Percentiles rank a stretch among this genome's conserved stretches.
These are phyloP conservation scores for Pituophis catenifer DNA, from an alignment of 2,113 vertebrate genomes.

Conservation along the genomic window DNA sequence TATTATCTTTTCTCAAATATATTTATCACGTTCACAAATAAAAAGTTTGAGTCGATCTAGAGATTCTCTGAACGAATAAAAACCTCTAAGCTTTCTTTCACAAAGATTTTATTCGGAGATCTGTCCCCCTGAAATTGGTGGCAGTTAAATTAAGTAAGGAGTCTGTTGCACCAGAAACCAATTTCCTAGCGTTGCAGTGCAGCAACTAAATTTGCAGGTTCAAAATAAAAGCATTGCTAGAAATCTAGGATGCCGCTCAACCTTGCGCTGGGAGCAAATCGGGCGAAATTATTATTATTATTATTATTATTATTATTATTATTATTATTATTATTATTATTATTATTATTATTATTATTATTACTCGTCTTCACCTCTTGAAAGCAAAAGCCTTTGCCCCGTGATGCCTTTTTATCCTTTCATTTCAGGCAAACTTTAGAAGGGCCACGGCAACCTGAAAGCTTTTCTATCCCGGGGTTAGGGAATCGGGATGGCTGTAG, in stretches of 20 bases:
- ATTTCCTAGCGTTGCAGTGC: background rate
- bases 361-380: background rate
- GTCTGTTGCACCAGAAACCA: background rate
- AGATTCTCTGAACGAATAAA: background rate
- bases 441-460: background rate
- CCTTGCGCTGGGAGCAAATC: background rate
- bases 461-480: background rate
- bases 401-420: background rate
- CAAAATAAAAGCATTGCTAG: background rate
- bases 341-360: background rate
- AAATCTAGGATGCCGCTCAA: background rate
- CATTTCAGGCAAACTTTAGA: background rate
- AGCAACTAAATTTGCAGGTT: background rate
- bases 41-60: background rate
- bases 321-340: background rate
- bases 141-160: background rate
- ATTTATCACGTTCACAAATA: background rate
- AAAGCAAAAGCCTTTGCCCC: background rate
- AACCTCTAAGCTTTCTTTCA: background rate
- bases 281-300: background rate
- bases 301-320: background rate
- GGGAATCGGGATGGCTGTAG: background rate
- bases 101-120: background rate
- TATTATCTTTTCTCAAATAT: background rate
- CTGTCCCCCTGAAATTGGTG: background rate